Evolutionary conservation across 2,797 vertebrate genomes (phyloP).

Genomic region (Carduelis carduelis): DNA sequence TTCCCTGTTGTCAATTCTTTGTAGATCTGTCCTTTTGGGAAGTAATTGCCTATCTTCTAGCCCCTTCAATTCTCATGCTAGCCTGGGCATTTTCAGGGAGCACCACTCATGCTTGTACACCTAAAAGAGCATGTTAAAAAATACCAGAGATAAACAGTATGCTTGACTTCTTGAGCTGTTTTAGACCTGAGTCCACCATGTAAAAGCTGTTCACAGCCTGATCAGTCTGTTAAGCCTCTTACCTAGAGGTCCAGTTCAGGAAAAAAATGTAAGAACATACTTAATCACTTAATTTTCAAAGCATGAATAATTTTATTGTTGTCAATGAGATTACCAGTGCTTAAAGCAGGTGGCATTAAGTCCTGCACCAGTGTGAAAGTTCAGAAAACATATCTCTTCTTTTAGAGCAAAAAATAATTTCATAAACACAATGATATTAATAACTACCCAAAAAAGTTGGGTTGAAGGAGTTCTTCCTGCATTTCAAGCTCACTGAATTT

Average conservation of each 20-base stretch:
- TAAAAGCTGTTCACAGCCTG: neutral
- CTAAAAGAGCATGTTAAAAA: neutral
- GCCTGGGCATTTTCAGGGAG: neutral
- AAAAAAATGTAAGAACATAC: neutral
- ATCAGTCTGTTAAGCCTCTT: neutral
- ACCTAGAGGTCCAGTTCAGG: neutral
- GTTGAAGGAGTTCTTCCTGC: neutral
- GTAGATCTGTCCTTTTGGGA: neutral
- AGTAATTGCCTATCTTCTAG: neutral
- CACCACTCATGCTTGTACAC: neutral
- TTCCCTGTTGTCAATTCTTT: neutral
- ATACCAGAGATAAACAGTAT: neutral
- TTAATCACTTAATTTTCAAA: neutral
- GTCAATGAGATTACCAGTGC: neutral
- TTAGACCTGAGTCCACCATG: neutral
- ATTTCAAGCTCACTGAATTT: neutral
- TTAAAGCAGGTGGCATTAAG: neutral
- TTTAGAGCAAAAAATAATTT: neutral
- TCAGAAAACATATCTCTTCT: neutral
- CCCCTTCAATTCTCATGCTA: neutral
- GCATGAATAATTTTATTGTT: neutral
- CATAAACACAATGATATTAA: neutral
- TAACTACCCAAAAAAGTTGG: neutral
- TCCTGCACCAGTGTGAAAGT: neutral
- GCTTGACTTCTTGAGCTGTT: neutral